phyloP scores from a whole-genome alignment of 2,888 invertebrate genomes.

The Lycaena phlaeas region DNA sequence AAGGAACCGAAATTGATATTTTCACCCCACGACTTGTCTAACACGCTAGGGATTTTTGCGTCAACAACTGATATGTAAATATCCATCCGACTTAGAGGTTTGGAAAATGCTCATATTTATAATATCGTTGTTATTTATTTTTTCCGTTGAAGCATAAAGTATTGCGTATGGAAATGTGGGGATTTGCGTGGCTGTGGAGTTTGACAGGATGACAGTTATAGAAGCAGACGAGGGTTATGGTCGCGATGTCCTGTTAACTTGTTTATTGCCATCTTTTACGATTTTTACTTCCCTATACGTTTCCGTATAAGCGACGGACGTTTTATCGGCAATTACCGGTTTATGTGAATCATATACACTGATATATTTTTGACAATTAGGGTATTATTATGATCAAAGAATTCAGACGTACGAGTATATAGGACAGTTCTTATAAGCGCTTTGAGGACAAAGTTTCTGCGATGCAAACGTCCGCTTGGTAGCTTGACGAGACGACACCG shows the following conservation, averaged over 20 bases:
- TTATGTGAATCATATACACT: too few relatives aligned
- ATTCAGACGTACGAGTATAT: too few relatives aligned
- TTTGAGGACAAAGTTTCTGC: too few relatives aligned
- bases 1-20: slow-evolving; percentile 31
- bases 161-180: slow-evolving; percentile 65
- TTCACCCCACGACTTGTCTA: slow-evolving; percentile 37
- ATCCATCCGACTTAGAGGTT: slow-evolving; percentile 55
- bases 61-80: slow-evolving; percentile 70
- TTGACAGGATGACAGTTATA: slow-evolving; percentile 70
- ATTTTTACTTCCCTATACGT: slow-evolving; percentile 27
- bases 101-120: slow-evolving; percentile 61
- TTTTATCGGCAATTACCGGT: background rate
- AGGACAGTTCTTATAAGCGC: too few relatives aligned
- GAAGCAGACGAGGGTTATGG: slow-evolving; percentile 34
- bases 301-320: slow-evolving; percentile 13
- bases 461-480: too few relatives aligned
- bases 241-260: slow-evolving; percentile 39
- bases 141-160: slow-evolving; percentile 63
- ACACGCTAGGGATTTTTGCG: slow-evolving; percentile 51
- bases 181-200: slow-evolving; percentile 57
- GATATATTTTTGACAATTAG: too few relatives aligned
- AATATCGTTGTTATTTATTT: slow-evolving; percentile 68
- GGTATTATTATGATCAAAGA: too few relatives aligned
- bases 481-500: too few relatives aligned
- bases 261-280: slow-evolving; percentile 44